Percentiles rank a stretch among this genome's conserved stretches.
phyloP scores from a whole-genome alignment of 2,113 vertebrate species.

The Anthoscopus minutus region DNA sequence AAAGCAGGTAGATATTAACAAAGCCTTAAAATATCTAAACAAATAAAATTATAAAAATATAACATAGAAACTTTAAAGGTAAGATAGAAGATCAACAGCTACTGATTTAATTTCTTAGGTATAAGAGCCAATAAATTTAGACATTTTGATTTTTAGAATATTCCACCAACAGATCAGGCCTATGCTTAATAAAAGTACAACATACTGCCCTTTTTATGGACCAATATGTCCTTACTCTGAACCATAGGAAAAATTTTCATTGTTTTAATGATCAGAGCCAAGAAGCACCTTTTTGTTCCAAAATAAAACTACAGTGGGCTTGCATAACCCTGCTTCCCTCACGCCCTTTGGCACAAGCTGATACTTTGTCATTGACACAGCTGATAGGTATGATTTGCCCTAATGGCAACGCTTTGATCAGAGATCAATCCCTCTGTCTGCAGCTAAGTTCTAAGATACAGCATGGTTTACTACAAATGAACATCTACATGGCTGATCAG shows the following conservation, averaged over 20 bases:
- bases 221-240: not conserved
- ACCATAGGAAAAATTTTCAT: not conserved
- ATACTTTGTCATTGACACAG: not conserved
- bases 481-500: not conserved
- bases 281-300: not conserved
- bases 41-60: not conserved
- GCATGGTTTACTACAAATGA: not conserved
- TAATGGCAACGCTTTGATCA: not conserved
- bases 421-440: not conserved
- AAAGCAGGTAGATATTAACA: not conserved
- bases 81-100: not conserved
- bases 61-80: not conserved
- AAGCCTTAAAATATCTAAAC: not conserved
- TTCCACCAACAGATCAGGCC: not conserved
- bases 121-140: not conserved
- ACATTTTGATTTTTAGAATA: not conserved
- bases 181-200: not conserved
- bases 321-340: not conserved
- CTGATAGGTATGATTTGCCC: not conserved
- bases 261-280: not conserved
- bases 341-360: not conserved
- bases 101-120: not conserved
- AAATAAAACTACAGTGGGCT: not conserved
- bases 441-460: not conserved
- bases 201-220: not conserved